These are phyloP conservation scores for Rhabdornis inornatus DNA, from an alignment of 2,113 vertebrate genomes.

Conservation along the genomic window DNA sequence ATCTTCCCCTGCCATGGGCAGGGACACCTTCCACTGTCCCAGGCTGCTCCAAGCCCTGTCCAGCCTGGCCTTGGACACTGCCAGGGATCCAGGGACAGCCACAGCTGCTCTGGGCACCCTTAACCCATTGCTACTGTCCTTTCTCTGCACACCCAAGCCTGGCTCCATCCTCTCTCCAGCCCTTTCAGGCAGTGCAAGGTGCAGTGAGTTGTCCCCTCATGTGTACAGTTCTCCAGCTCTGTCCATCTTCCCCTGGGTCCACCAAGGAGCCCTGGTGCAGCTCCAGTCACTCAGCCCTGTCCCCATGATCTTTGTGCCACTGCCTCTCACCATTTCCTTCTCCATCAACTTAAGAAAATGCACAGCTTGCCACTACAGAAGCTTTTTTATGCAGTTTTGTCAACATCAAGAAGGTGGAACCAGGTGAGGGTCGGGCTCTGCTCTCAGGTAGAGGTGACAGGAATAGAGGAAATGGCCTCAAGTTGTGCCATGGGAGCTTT, in stretches of 20 bases:
- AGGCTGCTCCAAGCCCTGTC: rapidly evolving
- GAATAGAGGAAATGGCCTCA: neutral
- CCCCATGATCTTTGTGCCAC: neutral
- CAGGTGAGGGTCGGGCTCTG: neutral
- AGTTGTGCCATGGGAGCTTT: neutral
- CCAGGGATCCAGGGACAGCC: neutral
- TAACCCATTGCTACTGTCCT: neutral
- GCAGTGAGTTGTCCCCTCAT: neutral
- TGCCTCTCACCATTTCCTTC: neutral
- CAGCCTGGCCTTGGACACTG: rapidly evolving
- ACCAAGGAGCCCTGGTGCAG: neutral
- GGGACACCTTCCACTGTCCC: neutral
- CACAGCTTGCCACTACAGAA: neutral
- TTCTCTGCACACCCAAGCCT: neutral
- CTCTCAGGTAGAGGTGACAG: neutral
- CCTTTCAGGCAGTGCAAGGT: neutral
- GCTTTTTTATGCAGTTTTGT: neutral
- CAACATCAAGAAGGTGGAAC: neutral
- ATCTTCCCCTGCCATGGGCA: neutral
- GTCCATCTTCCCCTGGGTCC: neutral
- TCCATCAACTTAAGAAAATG: neutral
- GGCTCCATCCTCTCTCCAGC: neutral
- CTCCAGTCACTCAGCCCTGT: neutral
- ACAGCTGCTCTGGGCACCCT: neutral
- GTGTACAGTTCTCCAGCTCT: neutral